These are phyloP conservation scores for Eubasilissa regina DNA, from an alignment of 1,140 invertebrate genomes.

Conservation along the genomic window DNA sequence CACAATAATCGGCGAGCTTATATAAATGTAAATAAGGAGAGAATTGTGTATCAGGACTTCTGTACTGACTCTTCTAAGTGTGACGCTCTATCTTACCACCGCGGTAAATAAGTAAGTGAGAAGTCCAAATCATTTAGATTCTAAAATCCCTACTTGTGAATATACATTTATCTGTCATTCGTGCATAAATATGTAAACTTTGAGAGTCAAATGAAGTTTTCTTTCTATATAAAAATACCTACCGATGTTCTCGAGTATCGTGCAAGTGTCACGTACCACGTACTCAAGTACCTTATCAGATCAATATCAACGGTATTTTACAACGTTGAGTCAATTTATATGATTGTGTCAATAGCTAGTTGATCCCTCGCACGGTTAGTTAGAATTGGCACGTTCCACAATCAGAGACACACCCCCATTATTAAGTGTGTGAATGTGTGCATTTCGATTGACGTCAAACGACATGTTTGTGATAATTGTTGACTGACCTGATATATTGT, in stretches of 20 bases:
- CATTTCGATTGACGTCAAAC: not conserved
- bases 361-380: conserved; percentile 16
- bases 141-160: no score
- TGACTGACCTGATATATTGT: not conserved
- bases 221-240: no score
- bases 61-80: no score
- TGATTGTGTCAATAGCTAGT: conserved; percentile 23
- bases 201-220: not conserved
- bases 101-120: no score
- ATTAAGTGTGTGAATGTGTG: not conserved
- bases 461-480: not conserved
- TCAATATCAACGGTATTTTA: conserved; percentile 1
- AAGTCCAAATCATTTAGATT: no score
- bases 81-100: no score
- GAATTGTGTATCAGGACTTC: no score
- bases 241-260: not conserved
- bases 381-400: conserved; percentile 11
- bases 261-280: not conserved
- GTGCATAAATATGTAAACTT: not conserved
- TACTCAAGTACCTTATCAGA: not conserved
- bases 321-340: conserved; percentile 12
- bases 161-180: not conserved
- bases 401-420: conserved; percentile 24
- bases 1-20: no score
- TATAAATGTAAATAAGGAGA: no score